Evolutionary conservation across 2,888 invertebrate genomes (phyloP).

Genomic region (Ischnura elegans): DNA sequence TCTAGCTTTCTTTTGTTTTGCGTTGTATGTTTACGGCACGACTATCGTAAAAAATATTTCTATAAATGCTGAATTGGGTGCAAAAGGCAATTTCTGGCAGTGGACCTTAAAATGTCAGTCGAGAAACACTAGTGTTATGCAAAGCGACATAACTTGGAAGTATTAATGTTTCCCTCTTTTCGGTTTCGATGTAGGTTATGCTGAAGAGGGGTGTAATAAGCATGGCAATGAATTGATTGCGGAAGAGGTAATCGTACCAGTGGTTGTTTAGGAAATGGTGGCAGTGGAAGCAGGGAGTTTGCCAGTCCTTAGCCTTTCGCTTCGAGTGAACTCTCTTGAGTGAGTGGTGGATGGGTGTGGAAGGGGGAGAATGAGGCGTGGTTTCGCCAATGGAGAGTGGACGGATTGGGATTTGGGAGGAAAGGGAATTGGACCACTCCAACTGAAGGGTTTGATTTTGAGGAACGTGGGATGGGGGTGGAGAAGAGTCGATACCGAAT

Average conservation of each 20-base stretch:
- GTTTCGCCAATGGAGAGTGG: neutral
- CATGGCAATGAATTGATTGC: neutral
- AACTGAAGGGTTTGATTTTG: no score
- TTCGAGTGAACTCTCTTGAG: neutral
- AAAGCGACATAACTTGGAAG: neutral
- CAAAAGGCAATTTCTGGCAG: no score
- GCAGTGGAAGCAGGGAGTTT: neutral
- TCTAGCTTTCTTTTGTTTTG: no score
- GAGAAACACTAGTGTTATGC: neutral
- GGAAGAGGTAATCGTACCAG: neutral
- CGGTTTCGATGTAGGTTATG: neutral
- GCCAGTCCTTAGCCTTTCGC: neutral
- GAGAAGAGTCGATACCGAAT: no score
- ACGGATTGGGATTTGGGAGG: neutral
- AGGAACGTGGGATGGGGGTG: no score
- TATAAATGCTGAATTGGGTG: no score
- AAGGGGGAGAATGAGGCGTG: neutral
- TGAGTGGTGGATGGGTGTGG: neutral
- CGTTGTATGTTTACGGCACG: no score
- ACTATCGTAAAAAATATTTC: no score
- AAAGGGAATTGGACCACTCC: neutral
- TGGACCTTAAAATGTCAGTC: no score
- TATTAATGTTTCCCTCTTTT: neutral
- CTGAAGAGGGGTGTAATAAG: neutral
- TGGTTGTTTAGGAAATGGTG: neutral